Evolutionary conservation across 2,113 vertebrate species (phyloP), one percentile per base, ranked within the genome.

Genomic region (Arenaria interpres): DNA sequence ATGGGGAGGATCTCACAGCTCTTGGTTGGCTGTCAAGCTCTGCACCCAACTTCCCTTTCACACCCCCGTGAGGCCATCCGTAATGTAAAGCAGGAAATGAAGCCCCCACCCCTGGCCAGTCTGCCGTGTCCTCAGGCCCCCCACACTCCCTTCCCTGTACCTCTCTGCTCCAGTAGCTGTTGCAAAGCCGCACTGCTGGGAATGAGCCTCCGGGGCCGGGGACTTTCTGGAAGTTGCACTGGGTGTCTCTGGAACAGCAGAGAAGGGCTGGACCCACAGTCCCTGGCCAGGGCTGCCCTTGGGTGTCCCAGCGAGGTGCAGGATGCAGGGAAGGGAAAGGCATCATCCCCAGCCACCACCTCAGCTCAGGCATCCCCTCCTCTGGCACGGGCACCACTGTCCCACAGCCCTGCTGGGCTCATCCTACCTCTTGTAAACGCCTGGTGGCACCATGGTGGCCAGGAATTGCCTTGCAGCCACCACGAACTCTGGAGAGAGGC

Each of bases 91-190:
- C 19, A 67, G 74, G 43, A n/a, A 37, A 23, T 30, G 73, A 67
- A 78, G 17, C 4, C 43, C 13, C 28, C n/a, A n/a, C n/a, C 20
- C 35, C 17, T 2, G 0, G 4, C 30, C 73, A 77, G 33, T 27
- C 75, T 67, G 14, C 18, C 63, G 39, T 1, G 0, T n/a, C 54
- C 85, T 57, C 32, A 21, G 71, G 57, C 37, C 13, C 28, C 33
- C 33, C 0, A 1, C 7, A 1, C 11, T 74, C 53, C 59, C 69
- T 57, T 37, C 12, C 46, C 39, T 5, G 0, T 96, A 99, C 99
- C 98, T 99, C 73, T 94, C 99, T 98, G 92, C 91, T 99, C 99
- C 99, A 99, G 98, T 99, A 99, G 97, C 97, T 99, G 98, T 99
- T 99, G 97, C 99, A 99, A 63, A 99, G 97, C 30, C 99, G 98